phyloP scores from a whole-genome alignment of 1,140 invertebrate species.

The Acyrthosiphon pisum region DNA sequence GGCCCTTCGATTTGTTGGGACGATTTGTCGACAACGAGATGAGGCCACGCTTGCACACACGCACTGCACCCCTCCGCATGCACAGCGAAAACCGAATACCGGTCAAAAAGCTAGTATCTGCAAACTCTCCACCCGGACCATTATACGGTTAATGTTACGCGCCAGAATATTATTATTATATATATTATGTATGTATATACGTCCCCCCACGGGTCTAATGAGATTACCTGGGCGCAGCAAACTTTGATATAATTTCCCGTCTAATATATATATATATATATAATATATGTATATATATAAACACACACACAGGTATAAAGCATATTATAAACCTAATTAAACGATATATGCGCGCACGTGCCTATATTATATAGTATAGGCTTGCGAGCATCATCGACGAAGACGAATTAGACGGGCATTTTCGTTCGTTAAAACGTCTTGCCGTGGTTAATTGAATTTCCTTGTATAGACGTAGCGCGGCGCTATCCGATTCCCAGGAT shows the following conservation, averaged over 20 bases:
- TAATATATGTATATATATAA: too few species aligned
- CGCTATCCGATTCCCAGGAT: constrained; percentile 3
- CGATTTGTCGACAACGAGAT: background rate
- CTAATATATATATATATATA: background rate
- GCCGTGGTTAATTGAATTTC: constrained; percentile 41
- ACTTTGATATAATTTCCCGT: constrained; percentile 37
- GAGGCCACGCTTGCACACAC: background rate
- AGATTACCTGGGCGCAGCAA: constrained; percentile 35
- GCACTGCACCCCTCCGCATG: background rate
- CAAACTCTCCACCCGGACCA: background rate
- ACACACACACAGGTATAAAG: background rate
- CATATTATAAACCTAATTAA: constrained; percentile 42
- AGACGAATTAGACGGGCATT: constrained; percentile 40
- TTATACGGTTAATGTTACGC: background rate
- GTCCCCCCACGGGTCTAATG: background rate
- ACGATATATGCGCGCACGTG: constrained; percentile 17
- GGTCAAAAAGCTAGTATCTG: background rate
- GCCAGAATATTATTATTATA: background rate
- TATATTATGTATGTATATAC: background rate
- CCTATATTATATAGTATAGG: background rate
- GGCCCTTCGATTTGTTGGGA: background rate
- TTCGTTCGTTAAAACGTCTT: constrained; percentile 49
- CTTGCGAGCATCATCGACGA: background rate
- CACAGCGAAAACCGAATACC: background rate
- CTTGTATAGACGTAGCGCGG: constrained; percentile 20